phyloP scores from a whole-genome alignment of 2,888 invertebrate genomes.

The Baronia brevicornis region DNA sequence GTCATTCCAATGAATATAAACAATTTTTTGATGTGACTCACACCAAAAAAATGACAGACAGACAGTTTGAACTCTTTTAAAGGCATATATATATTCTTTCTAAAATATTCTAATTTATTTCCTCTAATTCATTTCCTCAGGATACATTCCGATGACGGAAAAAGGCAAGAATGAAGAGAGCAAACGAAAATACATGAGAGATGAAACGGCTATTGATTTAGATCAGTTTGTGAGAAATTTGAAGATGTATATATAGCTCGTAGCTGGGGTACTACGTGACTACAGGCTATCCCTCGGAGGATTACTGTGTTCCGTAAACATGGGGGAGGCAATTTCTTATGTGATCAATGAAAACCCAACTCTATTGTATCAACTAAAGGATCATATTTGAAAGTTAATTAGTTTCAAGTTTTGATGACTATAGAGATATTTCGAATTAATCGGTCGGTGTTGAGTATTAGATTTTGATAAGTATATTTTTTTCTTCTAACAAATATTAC shows the following conservation, averaged over 20 bases:
- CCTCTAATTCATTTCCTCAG: too few species aligned
- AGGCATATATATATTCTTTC: constrained; percentile 10
- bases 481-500: too few species aligned
- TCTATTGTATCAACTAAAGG: constrained; percentile 19
- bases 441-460: constrained; percentile 30
- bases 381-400: constrained; percentile 20
- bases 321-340: constrained; percentile 35
- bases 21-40: too few species aligned
- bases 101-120: too few species aligned
- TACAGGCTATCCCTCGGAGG: constrained; percentile 28
- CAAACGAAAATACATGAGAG: too few species aligned
- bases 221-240: background rate
- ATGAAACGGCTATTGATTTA: constrained; percentile 5
- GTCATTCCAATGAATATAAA: too few species aligned
- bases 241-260: constrained; percentile 2
- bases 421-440: constrained; percentile 37
- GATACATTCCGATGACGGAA: too few species aligned
- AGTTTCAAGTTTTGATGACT: constrained; percentile 44
- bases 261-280: constrained; percentile 25
- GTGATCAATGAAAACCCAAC: constrained; percentile 22
- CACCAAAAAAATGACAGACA: too few species aligned
- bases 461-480: too few species aligned
- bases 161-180: too few species aligned
- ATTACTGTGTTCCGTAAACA: constrained; percentile 43
- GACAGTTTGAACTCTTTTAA: too few species aligned